These are phyloP conservation scores for Pteronotus mesoamericanus DNA, from an alignment of 2,797 vertebrate species.

Conservation along the genomic window DNA sequence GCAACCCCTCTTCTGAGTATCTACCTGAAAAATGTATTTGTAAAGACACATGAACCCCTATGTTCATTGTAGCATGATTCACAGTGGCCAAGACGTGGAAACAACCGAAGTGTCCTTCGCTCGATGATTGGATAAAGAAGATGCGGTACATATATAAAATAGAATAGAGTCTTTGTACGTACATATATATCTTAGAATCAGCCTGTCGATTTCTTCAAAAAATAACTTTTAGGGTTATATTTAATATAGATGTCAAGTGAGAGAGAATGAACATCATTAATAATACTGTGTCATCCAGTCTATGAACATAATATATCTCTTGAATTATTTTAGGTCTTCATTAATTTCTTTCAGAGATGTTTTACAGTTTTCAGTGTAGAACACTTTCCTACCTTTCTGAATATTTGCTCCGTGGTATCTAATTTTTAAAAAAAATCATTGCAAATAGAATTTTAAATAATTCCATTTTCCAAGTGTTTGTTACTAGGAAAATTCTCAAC, in stretches of 20 bases:
- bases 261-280: neutral
- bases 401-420: neutral
- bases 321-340: neutral
- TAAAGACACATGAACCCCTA: neutral
- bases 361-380: neutral
- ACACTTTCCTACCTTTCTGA: neutral
- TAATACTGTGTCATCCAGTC: neutral
- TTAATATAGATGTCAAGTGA: neutral
- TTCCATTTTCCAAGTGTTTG: neutral
- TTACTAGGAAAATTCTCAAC: neutral
- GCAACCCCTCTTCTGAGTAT: neutral
- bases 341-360: neutral
- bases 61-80: neutral
- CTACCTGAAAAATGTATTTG: neutral
- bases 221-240: neutral
- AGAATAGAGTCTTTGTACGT: neutral
- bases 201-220: neutral
- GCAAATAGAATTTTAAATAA: neutral
- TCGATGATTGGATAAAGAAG: neutral
- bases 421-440: neutral
- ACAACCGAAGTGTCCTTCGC: neutral
- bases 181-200: neutral
- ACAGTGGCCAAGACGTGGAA: neutral
- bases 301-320: neutral
- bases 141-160: fast-evolving